Evolutionary conservation across 2,888 invertebrate species (phyloP).

Genomic region (Ormyrus labotus): DNA sequence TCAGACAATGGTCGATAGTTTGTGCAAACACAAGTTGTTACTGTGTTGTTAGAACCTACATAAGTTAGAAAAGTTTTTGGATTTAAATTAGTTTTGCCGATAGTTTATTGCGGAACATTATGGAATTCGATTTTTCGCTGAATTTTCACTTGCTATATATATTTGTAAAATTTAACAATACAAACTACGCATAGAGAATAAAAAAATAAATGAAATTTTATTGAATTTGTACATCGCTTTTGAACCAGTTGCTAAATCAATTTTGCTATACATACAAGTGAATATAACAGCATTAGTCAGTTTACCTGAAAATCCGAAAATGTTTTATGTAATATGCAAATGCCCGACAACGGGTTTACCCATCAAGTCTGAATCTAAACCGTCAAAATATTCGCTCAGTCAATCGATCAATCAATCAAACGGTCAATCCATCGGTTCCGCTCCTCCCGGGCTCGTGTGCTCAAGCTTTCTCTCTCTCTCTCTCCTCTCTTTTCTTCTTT

Average conservation of each 20-base stretch:
- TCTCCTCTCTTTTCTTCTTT: background rate
- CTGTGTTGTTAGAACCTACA: background rate
- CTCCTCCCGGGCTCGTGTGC: background rate
- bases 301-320: constrained; percentile 40
- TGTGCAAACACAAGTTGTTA: background rate
- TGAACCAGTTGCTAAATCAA: constrained; percentile 5
- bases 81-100: too few relatives aligned
- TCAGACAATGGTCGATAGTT: too few relatives aligned
- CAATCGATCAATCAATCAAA: constrained; percentile 52
- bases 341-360: constrained; percentile 18
- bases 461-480: too few relatives aligned
- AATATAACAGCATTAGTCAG: constrained; percentile 11
- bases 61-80: too few relatives aligned
- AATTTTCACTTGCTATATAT: too few relatives aligned
- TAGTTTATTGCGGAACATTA: too few relatives aligned
- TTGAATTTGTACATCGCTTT: too few relatives aligned
- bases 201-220: too few relatives aligned
- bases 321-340: constrained; percentile 54
- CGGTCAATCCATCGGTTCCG: constrained; percentile 23
- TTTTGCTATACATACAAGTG: constrained; percentile 37
- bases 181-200: too few relatives aligned
- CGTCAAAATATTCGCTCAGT: constrained; percentile 46
- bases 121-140: too few relatives aligned
- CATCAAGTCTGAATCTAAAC: constrained; percentile 35
- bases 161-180: too few relatives aligned